Conservation (phyloP, 2,797 vertebrate species). For the Gallinago solitaria region DNA sequence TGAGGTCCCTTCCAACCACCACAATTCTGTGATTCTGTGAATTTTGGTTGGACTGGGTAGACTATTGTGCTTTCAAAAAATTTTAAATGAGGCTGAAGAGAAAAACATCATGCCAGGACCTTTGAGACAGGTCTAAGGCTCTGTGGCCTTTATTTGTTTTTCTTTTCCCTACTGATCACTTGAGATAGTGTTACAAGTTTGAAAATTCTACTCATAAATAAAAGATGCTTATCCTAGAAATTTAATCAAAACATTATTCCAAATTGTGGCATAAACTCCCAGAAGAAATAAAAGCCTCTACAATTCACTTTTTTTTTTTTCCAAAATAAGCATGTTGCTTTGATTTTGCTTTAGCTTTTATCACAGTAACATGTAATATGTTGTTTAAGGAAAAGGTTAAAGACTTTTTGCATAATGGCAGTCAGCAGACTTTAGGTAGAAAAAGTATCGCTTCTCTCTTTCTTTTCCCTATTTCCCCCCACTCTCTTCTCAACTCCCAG, state of each 20-base stretch:
- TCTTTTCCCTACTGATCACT: not conserved
- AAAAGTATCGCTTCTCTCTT: not conserved
- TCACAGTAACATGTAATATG: not conserved
- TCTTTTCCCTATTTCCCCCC: not conserved
- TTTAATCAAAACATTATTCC: not conserved
- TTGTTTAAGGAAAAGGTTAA: not conserved
- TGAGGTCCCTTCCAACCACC: too few species aligned
- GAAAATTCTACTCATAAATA: not conserved
- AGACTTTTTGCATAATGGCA: not conserved
- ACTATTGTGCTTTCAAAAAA: not conserved
- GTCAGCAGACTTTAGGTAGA: not conserved
- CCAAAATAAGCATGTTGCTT: not conserved
- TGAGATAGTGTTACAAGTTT: not conserved
- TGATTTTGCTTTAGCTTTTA: not conserved
- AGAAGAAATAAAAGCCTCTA: not conserved
- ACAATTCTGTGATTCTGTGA: too few species aligned
- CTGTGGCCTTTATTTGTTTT: not conserved
- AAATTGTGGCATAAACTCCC: not conserved
- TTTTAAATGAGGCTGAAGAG: not conserved
- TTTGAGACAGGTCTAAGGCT: not conserved
- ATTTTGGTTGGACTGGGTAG: not conserved
- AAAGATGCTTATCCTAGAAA: not conserved
- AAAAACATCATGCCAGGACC: not conserved
- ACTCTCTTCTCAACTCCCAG: not conserved
- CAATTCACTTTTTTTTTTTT: not conserved